Conservation (phyloP, 1,140 invertebrate species). For the Colletes gigas region DNA sequence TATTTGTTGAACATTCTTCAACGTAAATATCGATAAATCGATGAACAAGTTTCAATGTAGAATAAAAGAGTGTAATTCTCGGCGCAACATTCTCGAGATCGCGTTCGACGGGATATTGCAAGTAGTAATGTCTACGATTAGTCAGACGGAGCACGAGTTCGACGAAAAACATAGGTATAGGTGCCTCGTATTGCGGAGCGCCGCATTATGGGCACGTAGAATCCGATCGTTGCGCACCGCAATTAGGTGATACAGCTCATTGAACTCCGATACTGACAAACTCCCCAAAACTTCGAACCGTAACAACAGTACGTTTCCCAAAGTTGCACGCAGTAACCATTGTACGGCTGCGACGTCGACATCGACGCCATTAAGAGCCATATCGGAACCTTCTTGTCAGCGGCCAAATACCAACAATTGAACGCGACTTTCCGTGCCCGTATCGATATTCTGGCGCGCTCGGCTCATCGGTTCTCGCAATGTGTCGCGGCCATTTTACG, state of each 20-base stretch:
- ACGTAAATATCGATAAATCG: no score
- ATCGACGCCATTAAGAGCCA: constrained; percentile 35
- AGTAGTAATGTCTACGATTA: not conserved
- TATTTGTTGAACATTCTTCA: no score
- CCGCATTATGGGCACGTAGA: constrained; percentile 20
- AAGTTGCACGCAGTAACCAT: constrained; percentile 40
- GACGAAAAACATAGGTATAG: constrained; percentile 1
- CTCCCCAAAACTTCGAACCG: constrained; percentile 17
- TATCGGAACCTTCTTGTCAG: constrained; percentile 43
- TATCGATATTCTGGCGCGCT: constrained; percentile 6
- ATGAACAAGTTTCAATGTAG: no score
- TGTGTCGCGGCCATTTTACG: not conserved
- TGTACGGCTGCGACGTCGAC: not conserved
- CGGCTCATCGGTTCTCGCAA: constrained; percentile 1
- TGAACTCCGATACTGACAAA: constrained; percentile 40
- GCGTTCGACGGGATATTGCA: no score
- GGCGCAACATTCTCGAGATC: not conserved
- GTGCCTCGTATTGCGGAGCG: constrained; percentile 1
- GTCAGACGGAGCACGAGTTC: not conserved
- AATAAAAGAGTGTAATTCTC: no score
- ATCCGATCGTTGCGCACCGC: constrained; percentile 28
- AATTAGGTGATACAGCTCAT: constrained; percentile 50
- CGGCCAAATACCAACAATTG: constrained; percentile 22
- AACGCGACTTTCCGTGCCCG: constrained; percentile 5
- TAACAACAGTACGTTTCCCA: constrained; percentile 32